Evolutionary conservation across 2,888 invertebrate species (phyloP), one percentile per base, ranked within the genome.

Genomic region (Cancer borealis): DNA sequence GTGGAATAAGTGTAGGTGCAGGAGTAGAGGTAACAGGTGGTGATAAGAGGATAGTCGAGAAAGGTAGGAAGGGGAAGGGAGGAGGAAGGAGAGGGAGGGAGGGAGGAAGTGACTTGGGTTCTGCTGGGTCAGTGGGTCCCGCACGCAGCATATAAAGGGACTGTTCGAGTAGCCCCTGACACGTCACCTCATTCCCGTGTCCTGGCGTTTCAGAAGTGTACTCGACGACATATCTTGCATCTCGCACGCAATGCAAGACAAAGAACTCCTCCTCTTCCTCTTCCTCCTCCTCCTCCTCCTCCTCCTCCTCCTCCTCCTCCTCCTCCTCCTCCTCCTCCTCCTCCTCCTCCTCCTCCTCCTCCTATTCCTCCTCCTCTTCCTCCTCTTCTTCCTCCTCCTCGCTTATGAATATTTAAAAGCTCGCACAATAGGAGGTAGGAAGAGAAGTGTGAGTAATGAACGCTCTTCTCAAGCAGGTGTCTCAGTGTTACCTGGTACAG

Each of bases 211-310:
- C 39, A 30, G 39, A 84, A 84, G 84, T 39, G 84, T 84, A 30
- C 84, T 84, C 84, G 10, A 84, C 14, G 30, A 84, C 39, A 39
- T 84, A n/a, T 84, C 84, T 39, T 84, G 84, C 84, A 84, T 39
- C 84, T 84, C 84, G n/a, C 84, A 84, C 84, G 84, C 84, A 39
- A 84, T 84, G 39, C 84, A 84, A n/a, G 39, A 84, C 84, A 84
- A 84, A 84, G 84, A 84, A 84, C 84, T 14, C 12, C 12, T 39
- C 39, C 30, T 39, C 39, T 3, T 39, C 3, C 14, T 39, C 39
- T 39, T n/a, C 39, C 39, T 39, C 3, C 84, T 39, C n/a, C 39
- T 10, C n/a, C 39, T n/a, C n/a, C 84, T 84, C 84, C 84, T 84
- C 79, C 79, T 84, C 79, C 30, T 84, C 30, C 79, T 30, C 79